Conservation (phyloP, 2,888 invertebrate genomes). For the Pharmacophagus antenor region DNA sequence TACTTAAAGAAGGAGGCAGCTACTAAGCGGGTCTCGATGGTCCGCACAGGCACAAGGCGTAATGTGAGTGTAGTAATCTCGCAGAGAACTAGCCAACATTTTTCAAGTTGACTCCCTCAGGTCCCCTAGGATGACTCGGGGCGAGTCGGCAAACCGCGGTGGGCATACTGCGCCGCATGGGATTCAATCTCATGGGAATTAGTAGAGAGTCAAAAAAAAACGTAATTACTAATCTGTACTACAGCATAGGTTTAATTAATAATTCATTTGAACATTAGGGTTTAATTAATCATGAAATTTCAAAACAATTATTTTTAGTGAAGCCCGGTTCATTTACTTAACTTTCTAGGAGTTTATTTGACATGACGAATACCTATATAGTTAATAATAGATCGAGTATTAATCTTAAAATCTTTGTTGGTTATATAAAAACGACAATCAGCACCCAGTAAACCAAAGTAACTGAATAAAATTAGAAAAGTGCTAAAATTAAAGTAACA, state of each 20-base stretch:
- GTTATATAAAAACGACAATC: too few relatives aligned
- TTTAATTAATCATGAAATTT: too few relatives aligned
- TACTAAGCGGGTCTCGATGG: constrained; percentile 26
- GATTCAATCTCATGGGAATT: constrained; percentile 81
- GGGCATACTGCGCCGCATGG: constrained; percentile 63
- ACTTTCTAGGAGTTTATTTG: too few relatives aligned
- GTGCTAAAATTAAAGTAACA: too few relatives aligned
- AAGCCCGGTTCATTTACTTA: too few relatives aligned
- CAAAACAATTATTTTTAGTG: too few relatives aligned
- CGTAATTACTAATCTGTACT: neutral
- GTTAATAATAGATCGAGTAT: too few relatives aligned
- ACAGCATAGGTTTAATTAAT: neutral
- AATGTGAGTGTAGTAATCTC: constrained; percentile 29
- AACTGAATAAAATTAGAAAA: too few relatives aligned
- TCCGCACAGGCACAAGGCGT: constrained; percentile 18
- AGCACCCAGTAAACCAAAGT: too few relatives aligned
- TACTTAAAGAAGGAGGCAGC: constrained; percentile 9
- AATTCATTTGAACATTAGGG: too few relatives aligned
- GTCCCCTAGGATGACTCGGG: constrained; percentile 49
- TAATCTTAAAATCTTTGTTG: too few relatives aligned
- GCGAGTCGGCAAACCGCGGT: constrained; percentile 43
- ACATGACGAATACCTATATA: too few relatives aligned
- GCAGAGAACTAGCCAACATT: constrained; percentile 45
- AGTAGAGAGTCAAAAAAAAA: constrained; percentile 61
- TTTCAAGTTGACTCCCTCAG: constrained; percentile 63